Evolutionary conservation across 2,888 invertebrate genomes (phyloP), one percentile per base, ranked within the genome.

Genomic region (Petrolisthes manimaculis): DNA sequence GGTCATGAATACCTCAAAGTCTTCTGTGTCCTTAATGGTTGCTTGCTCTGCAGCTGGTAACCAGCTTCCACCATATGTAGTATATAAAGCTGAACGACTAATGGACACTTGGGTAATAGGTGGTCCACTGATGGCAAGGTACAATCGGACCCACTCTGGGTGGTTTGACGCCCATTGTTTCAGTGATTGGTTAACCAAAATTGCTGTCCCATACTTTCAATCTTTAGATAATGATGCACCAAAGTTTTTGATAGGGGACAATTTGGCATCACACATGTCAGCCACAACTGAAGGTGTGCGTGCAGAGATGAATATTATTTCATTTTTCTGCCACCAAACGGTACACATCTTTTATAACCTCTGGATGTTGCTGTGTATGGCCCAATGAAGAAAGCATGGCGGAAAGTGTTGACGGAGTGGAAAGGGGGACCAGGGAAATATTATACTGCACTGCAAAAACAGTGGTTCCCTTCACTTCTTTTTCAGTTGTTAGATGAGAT

Each of bases 21-120:
- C 92, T n/a, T 90, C 89, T 14, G 91, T 86, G 3, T 89, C 92
- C 1, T 92, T 92, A 12, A 94, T 93, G 93, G 92, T 93, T 86
- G 92, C 92, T 86, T 93, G 92, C 12, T 92, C 92, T 79, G 93
- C 93, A 18, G 91, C 90, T 86, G 93, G 93, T 8, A 89, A 91
- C 71, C 55, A 93, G 3, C 90, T 93, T 55, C 93, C 93, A 5
- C 92, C 92, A 55, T 94, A 93, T 91, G 92, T 93, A 4, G 93
- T 93, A 0, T 93, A 93, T 91, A 94, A 93, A 91, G 91, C 93
- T 3, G 91, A 92, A 86, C 85, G 37, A 77, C 37, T 77, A 77
- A 24, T 5, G 8, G 37, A 77, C 51, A 24, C 51, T 14, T 94
- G 93, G 93, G 92, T 91, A 9, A 91, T 91, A 90, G 92, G 92